phyloP scores from a whole-genome alignment of 2,888 invertebrate genomes.

The Bombylius major region DNA sequence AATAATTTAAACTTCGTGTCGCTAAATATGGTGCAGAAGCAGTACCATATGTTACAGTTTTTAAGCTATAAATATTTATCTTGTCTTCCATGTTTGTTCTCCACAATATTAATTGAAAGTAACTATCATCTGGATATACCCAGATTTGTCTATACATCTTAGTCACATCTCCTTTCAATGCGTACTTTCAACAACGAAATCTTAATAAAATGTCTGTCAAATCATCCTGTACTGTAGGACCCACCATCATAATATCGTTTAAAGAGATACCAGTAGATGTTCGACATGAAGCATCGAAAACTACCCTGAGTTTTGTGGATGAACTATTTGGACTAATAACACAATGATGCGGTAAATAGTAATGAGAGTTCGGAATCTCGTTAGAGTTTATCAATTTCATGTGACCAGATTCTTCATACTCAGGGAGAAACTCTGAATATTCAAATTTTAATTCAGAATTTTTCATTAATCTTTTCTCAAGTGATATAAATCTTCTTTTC shows the following conservation, averaged over 20 bases:
- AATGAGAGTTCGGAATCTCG: background rate
- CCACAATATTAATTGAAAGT: conserved; percentile 26
- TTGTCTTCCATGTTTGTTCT: conserved; percentile 9
- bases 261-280: too few relatives aligned
- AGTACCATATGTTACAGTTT: too few relatives aligned
- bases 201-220: conserved; percentile 18
- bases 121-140: conserved; percentile 15
- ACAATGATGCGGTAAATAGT: conserved; percentile 11
- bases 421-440: too few relatives aligned
- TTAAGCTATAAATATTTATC: too few relatives aligned
- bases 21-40: too few relatives aligned
- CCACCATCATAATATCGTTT: conserved; percentile 9
- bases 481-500: conserved; percentile 1
- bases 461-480: conserved; percentile 2
- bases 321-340: conserved; percentile 6
- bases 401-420: too few relatives aligned
- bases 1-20: too few relatives aligned
- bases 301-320: conserved; percentile 7
- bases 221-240: conserved; percentile 16
- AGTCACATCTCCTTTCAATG: conserved; percentile 11
- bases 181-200: conserved; percentile 20
- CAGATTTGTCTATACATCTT: conserved; percentile 22
- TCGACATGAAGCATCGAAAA: too few relatives aligned
- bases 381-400: background rate
- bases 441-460: background rate